Conservation (phyloP, 2,888 invertebrate genomes). For the Xestia rhomboidea region DNA sequence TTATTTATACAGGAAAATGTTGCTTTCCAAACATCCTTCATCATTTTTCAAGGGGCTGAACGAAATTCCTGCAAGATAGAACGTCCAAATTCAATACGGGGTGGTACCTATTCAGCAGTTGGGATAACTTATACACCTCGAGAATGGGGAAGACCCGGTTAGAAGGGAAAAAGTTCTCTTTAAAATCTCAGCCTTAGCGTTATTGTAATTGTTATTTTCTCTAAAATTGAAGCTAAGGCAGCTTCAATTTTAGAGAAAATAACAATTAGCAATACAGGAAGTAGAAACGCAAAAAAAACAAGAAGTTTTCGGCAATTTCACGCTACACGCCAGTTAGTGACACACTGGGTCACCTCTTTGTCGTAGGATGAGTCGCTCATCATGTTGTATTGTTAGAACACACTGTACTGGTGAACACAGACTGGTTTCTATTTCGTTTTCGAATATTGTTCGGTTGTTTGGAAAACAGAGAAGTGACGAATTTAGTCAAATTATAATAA, state of each 20-base stretch:
- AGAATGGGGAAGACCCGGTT: not conserved
- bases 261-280: constrained; percentile 1
- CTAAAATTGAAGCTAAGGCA: too few relatives aligned
- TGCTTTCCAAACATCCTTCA: not conserved
- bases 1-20: not conserved
- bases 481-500: not conserved
- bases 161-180: not conserved
- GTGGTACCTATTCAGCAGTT: too few relatives aligned
- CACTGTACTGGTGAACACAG: constrained; percentile 22
- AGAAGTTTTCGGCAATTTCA: constrained; percentile 9
- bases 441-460: constrained; percentile 13
- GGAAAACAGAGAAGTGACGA: not conserved
- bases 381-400: constrained; percentile 11
- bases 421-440: constrained; percentile 41
- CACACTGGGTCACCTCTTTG: not conserved
- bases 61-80: not conserved
- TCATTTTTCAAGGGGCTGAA: not conserved
- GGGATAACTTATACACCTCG: not conserved
- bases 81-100: not conserved
- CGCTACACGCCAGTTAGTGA: not conserved
- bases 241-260: not conserved
- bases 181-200: too few relatives aligned
- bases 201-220: too few relatives aligned
- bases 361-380: not conserved
- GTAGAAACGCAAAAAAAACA: not conserved